Conservation (phyloP, 2,113 vertebrate genomes). For the Dendrocopos noguchii region DNA sequence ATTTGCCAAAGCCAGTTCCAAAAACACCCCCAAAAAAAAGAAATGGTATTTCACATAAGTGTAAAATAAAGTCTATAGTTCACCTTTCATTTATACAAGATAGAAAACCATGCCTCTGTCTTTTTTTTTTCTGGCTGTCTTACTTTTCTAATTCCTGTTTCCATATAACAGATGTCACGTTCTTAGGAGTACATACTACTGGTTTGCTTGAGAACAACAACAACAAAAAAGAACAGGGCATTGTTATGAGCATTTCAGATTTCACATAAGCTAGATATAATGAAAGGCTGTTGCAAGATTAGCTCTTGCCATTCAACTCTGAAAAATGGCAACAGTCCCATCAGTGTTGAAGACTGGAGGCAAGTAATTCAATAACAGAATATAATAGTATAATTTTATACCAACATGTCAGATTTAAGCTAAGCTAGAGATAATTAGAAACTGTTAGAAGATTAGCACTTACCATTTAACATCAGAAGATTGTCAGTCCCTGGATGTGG, state of each 20-base stretch:
- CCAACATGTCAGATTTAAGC: constrained; percentile 30
- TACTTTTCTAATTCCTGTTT: constrained; percentile 12
- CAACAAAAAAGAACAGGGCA: background rate
- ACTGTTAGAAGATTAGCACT: constrained; percentile 73
- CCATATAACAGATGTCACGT: background rate
- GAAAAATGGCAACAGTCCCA: constrained; percentile 37
- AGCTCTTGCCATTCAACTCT: constrained; percentile 39
- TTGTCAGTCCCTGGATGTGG: constrained; percentile 94
- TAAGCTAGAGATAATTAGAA: constrained; percentile 66
- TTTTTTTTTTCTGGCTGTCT: background rate
- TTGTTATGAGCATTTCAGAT: background rate
- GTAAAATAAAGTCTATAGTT: background rate
- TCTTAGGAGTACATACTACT: background rate
- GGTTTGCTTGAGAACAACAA: background rate
- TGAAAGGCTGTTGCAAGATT: constrained; percentile 56
- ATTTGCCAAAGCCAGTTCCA: background rate
- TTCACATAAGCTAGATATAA: constrained; percentile 46
- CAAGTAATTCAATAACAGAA: constrained; percentile 45
- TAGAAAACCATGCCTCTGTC: background rate
- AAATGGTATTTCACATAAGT: background rate
- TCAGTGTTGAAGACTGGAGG: background rate
- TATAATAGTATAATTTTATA: constrained; percentile 23
- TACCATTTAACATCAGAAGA: constrained; percentile 98
- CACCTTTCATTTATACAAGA: background rate
- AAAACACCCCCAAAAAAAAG: background rate